A percentile compares a stretch with the other conserved stretches of the same genome.
phyloP scores from a whole-genome alignment of 1,140 invertebrate genomes.

The Pinna nobilis region DNA sequence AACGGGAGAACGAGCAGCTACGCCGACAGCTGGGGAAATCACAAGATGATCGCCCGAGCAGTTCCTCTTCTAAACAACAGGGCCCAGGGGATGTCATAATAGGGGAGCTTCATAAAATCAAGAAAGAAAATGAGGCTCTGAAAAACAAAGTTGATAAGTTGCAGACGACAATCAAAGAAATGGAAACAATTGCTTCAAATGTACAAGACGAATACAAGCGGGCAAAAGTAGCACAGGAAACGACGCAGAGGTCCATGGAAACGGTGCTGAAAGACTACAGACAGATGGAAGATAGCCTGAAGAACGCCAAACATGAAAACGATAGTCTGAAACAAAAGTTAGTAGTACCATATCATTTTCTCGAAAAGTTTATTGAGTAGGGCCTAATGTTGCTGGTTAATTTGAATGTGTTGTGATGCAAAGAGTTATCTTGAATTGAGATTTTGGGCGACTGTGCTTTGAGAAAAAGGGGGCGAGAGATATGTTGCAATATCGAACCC shows the following conservation, averaged over 20 bases:
- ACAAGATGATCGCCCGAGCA: conserved; percentile 51
- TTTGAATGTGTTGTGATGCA: neutral
- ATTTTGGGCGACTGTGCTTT: neutral
- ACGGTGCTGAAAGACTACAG: conserved; percentile 61
- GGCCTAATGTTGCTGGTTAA: too few species aligned
- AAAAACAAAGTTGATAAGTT: conserved; percentile 58
- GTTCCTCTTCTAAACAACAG: conserved; percentile 42
- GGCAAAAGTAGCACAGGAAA: conserved; percentile 60
- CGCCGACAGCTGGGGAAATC: conserved; percentile 45
- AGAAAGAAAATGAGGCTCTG: conserved; percentile 60
- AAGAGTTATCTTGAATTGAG: neutral
- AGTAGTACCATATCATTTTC: conserved; percentile 2
- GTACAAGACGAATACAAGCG: conserved; percentile 68
- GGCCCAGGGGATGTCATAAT: conserved; percentile 64
- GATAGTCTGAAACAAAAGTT: conserved; percentile 64
- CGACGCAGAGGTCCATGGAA: conserved; percentile 62
- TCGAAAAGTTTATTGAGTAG: neutral
- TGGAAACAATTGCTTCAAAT: conserved; percentile 52
- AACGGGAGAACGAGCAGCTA: conserved; percentile 68
- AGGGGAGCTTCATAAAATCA: conserved; percentile 57
- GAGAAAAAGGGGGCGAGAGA: too few species aligned
- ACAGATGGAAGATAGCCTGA: conserved; percentile 56
- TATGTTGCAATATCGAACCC: too few species aligned
- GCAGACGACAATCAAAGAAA: conserved; percentile 59
- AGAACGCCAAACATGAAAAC: conserved; percentile 58